phyloP scores from a whole-genome alignment of 2,888 invertebrate genomes.

The Mayetiola destructor region DNA sequence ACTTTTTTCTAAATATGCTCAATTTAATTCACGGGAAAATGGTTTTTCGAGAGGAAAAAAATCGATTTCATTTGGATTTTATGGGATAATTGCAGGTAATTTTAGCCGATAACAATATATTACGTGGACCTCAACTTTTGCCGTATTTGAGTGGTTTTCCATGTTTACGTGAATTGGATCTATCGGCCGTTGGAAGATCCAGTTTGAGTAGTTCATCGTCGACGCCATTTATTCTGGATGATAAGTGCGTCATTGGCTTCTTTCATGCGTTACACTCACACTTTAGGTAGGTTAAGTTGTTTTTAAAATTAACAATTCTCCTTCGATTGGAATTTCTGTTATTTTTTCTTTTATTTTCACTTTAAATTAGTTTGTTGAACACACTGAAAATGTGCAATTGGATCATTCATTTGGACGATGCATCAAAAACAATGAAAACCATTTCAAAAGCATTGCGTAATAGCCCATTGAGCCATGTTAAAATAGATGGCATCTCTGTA shows the following conservation, averaged over 20 bases:
- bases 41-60: background rate
- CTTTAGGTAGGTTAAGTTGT: conserved; percentile 29
- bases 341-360: background rate
- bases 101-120: conserved; percentile 35
- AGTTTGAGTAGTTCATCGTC: conserved; percentile 30
- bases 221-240: conserved; percentile 35
- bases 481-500: conserved; percentile 26
- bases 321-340: background rate
- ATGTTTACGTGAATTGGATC: conserved; percentile 37
- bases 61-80: background rate
- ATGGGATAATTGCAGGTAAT: no score
- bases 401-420: conserved; percentile 27
- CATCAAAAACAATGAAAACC: conserved; percentile 24
- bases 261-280: conserved; percentile 34
- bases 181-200: conserved; percentile 36
- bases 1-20: background rate
- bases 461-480: conserved; percentile 26
- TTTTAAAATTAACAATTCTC: background rate
- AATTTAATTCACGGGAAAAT: background rate
- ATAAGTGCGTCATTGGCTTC: conserved; percentile 36
- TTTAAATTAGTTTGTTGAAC: conserved; percentile 22
- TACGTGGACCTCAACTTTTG: conserved; percentile 37
- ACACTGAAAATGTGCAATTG: conserved; percentile 28
- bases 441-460: conserved; percentile 25
- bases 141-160: conserved; percentile 38